Conservation (phyloP, 2,888 invertebrate genomes). For the Rhingia rostrata region DNA sequence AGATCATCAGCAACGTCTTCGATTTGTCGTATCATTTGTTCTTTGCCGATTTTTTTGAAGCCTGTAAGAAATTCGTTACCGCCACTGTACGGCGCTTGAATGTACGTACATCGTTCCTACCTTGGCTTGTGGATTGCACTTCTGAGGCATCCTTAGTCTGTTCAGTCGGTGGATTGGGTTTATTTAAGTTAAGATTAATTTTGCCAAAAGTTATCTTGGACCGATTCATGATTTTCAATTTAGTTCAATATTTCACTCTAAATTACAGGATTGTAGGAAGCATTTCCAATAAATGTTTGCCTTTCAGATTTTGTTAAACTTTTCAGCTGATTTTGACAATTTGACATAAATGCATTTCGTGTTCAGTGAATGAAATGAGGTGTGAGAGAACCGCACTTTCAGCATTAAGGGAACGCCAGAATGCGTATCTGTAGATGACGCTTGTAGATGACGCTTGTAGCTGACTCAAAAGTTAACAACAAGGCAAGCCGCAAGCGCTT, state of each 20-base stretch:
- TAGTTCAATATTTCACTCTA: neutral
- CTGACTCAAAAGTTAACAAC: too few relatives aligned
- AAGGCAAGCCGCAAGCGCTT: too few relatives aligned
- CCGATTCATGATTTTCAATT: constrained; percentile 79
- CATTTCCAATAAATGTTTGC: neutral
- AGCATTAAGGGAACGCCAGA: too few relatives aligned
- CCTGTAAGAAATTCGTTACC: constrained; percentile 78
- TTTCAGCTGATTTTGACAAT: constrained; percentile 27
- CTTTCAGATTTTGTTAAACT: neutral
- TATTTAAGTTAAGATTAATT: constrained; percentile 81
- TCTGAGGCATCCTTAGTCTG: constrained; percentile 59
- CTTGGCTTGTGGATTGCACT: constrained; percentile 52
- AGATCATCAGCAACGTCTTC: constrained; percentile 88
- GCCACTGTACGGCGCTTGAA: neutral
- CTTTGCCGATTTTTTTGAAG: constrained; percentile 87
- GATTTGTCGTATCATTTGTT: constrained; percentile 84
- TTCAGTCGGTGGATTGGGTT: constrained; percentile 75
- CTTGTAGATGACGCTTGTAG: too few relatives aligned
- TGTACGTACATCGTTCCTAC: constrained; percentile 19
- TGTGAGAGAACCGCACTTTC: neutral
- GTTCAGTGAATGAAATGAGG: neutral
- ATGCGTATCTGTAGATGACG: too few relatives aligned
- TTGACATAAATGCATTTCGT: neutral
- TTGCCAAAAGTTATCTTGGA: constrained; percentile 82
- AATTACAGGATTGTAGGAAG: neutral